A percentile compares a stretch with the other conserved stretches of the same genome.
Conservation (phyloP, 53 echinoderm and acorn worm species). For the Echinometra lucunter region DNA sequence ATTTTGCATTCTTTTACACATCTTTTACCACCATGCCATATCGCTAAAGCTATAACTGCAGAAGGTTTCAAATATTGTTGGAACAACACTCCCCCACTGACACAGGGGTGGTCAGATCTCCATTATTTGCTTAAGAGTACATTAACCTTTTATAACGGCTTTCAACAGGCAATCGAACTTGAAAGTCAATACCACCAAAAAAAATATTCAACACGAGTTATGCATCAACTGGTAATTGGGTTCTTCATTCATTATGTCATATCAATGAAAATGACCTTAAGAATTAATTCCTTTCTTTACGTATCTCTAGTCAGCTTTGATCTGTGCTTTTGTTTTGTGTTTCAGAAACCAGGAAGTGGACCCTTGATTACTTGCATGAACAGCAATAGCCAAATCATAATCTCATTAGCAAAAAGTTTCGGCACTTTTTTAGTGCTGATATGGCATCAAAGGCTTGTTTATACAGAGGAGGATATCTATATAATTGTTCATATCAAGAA, state of each 20-base stretch:
- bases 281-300: background rate
- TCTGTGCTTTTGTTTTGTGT: background rate
- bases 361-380: slow-evolving; percentile 11
- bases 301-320: background rate
- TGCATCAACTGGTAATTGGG: background rate
- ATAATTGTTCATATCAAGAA: no score
- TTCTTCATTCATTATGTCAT: background rate
- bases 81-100: no score
- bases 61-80: no score
- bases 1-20: no score
- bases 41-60: no score
- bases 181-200: background rate
- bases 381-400: background rate
- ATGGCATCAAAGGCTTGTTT: background rate
- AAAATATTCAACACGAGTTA: slow-evolving; percentile 13
- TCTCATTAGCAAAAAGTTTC: background rate
- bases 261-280: slow-evolving; percentile 7
- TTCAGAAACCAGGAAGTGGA: background rate
- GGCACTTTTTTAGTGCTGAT: slow-evolving; percentile 18
- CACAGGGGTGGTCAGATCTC: no score
- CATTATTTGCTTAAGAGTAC: background rate
- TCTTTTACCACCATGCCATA: no score
- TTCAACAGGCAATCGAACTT: background rate
- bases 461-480: background rate
- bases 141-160: background rate